These are phyloP conservation scores for Hypocryptadius cinnamomeus DNA, from an alignment of 2,113 vertebrate species.

Conservation along the genomic window DNA sequence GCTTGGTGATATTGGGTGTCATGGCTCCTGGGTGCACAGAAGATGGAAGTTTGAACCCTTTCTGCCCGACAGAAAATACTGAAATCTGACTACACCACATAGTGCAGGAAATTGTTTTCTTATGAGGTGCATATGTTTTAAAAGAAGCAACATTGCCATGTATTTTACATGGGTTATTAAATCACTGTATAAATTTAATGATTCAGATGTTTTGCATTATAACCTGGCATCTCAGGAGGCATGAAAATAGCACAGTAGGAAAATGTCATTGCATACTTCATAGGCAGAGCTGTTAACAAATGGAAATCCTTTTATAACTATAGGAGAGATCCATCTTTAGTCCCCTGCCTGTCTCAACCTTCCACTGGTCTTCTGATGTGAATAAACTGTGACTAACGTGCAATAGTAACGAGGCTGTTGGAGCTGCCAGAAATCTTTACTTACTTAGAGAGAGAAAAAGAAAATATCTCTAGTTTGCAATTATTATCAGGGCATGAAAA, in stretches of 20 bases:
- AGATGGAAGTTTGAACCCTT: neutral
- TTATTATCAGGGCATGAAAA: neutral
- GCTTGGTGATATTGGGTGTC: neutral
- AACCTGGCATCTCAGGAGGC: constrained; percentile 35
- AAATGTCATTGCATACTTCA: constrained; percentile 37
- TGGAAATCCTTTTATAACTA: constrained; percentile 57
- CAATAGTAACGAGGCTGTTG: constrained; percentile 14
- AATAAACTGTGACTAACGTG: constrained; percentile 50
- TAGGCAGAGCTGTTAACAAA: constrained; percentile 46
- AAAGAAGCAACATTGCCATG: constrained; percentile 7
- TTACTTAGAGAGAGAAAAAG: neutral
- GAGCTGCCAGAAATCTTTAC: constrained; percentile 26
- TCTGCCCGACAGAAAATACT: constrained; percentile 13
- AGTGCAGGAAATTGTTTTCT: constrained; percentile 51
- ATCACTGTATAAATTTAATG: constrained; percentile 51
- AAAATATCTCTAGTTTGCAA: neutral
- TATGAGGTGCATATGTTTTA: constrained; percentile 39
- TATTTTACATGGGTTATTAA: constrained; percentile 52
- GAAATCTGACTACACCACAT: constrained; percentile 17
- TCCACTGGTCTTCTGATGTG: constrained; percentile 43
- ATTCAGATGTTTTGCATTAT: constrained; percentile 57
- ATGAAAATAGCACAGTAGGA: constrained; percentile 24
- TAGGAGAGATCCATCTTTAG: constrained; percentile 41
- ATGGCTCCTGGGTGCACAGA: neutral
- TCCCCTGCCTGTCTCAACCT: constrained; percentile 40